These are phyloP conservation scores for Drosophila birchii DNA, from an alignment of 2,888 invertebrate species.

Conservation along the genomic window DNA sequence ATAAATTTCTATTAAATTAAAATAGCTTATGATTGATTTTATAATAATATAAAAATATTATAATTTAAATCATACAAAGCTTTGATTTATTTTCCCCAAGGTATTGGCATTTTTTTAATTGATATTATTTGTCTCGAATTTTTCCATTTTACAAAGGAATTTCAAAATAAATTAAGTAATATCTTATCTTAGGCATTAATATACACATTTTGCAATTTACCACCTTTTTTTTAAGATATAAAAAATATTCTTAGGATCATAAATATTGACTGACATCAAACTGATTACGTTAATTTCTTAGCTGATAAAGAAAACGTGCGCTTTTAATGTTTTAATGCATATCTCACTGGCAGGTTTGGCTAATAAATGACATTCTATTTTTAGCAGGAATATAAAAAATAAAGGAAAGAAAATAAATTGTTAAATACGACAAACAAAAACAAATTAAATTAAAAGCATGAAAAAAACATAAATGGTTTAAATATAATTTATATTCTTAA, in stretches of 20 bases:
- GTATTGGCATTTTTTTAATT: neutral
- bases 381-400: neutral
- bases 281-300: constrained; percentile 11
- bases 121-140: too few species aligned
- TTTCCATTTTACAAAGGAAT: too few species aligned
- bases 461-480: neutral
- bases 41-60: too few species aligned
- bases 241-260: constrained; percentile 9
- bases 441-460: too few species aligned
- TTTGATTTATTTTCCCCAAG: neutral
- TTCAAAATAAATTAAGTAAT: neutral
- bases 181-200: neutral
- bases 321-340: neutral
- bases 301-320: constrained; percentile 34
- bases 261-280: constrained; percentile 30
- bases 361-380: constrained; percentile 7
- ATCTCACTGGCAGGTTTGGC: neutral
- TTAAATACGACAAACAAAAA: neutral
- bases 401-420: neutral
- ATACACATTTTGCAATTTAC: neutral
- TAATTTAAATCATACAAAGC: neutral
- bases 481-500: neutral
- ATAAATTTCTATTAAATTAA: neutral
- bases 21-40: neutral
- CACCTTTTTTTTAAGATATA: constrained; percentile 6